A percentile compares a stretch with the other conserved stretches of the same genome.
phyloP scores from a whole-genome alignment of 2,113 vertebrate species.

The Cathartes aura region DNA sequence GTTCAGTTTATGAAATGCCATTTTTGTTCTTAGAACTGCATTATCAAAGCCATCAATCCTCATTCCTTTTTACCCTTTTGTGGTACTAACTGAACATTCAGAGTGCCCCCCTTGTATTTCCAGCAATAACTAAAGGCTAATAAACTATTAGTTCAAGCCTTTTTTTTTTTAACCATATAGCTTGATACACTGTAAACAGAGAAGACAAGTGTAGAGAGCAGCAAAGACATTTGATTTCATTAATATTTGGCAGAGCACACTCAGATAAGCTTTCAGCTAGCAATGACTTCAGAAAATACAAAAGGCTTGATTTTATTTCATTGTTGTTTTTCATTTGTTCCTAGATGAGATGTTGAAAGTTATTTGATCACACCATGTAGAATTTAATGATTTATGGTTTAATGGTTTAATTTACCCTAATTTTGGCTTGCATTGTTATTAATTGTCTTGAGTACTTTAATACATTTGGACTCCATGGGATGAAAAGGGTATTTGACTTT shows the following conservation, averaged over 20 bases:
- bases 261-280: not conserved
- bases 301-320: not conserved
- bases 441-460: not conserved
- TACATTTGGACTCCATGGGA: not conserved
- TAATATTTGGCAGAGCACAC: not conserved
- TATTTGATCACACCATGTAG: not conserved
- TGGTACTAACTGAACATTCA: not conserved
- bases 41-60: not conserved
- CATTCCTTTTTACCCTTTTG: not conserved
- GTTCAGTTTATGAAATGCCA: not conserved
- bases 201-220: not conserved
- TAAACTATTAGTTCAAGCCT: not conserved
- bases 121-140: not conserved
- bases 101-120: not conserved
- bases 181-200: not conserved
- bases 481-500: not conserved
- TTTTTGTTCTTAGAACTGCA: not conserved
- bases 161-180: not conserved
- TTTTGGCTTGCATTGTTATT: not conserved
- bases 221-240: not conserved
- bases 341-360: not conserved
- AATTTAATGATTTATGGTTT: not conserved
- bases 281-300: not conserved
- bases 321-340: not conserved
- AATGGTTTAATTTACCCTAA: not conserved